Evolutionary conservation across 2,888 invertebrate species (phyloP).

Genomic region (Tipula vernalis): DNA sequence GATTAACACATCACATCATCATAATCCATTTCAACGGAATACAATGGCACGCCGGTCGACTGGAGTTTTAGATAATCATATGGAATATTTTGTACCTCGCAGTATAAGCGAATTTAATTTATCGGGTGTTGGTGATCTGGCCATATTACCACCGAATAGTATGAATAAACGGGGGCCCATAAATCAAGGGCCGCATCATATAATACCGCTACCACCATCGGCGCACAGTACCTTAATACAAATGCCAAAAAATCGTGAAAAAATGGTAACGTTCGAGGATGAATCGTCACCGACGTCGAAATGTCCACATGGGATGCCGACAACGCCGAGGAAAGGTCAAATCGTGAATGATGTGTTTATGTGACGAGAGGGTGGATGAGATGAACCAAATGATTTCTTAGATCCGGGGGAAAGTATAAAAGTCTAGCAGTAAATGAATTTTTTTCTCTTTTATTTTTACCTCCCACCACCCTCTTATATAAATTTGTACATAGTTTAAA

Average conservation of each 20-base stretch:
- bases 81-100: slow-evolving; percentile 74
- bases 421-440: slow-evolving; percentile 23
- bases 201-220: slow-evolving; percentile 20
- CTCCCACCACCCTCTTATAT: background rate
- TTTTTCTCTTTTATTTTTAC: background rate
- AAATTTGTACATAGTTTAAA: no score
- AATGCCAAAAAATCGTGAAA: slow-evolving; percentile 46
- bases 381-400: slow-evolving; percentile 27
- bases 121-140: slow-evolving; percentile 48
- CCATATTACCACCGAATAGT: slow-evolving; percentile 35
- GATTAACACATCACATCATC: background rate
- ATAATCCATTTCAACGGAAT: slow-evolving; percentile 44
- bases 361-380: slow-evolving; percentile 47
- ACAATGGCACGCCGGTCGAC: slow-evolving; percentile 51
- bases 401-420: slow-evolving; percentile 35
- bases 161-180: slow-evolving; percentile 20
- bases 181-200: slow-evolving; percentile 26
- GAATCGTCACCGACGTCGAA: slow-evolving; percentile 35
- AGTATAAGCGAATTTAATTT: slow-evolving; percentile 75
- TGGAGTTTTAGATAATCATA: slow-evolving; percentile 45
- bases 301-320: slow-evolving; percentile 36
- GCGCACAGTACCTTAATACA: slow-evolving; percentile 23
- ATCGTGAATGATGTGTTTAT: slow-evolving; percentile 63
- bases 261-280: slow-evolving; percentile 73
- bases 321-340: slow-evolving; percentile 30